Evolutionary conservation across 1,140 invertebrate species (phyloP), one percentile per base, ranked within the genome.

Genomic region (Cyphomyrmex costatus): DNA sequence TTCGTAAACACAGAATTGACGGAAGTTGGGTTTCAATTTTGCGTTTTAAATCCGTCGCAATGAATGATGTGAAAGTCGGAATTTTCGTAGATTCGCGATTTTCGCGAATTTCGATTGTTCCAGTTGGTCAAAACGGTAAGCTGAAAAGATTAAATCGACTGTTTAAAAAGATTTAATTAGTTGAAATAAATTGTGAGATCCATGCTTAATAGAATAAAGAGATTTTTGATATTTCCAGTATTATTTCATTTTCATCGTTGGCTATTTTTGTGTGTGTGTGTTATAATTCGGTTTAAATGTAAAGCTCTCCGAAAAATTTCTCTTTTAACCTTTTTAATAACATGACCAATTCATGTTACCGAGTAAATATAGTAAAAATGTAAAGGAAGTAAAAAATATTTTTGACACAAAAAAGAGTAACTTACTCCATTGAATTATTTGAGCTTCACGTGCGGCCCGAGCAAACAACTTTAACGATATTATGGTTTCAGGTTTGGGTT

Each of bases 401-500:
- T 53, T 68, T 36, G n/a, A 24, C 14, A 16, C 30, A 33, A 79
- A 70, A 16, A 46, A 21, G 0, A 7, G 14, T n/a, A 5, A 19
- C 3, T 56, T 70, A 19, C 63, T 7, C n/a, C 4, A n/a, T 42
- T 66, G 14, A 58, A n/a, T 82, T 46, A 82, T 21, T 70, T 3
- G 6, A 58, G n/a, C 14, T 58, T 80, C 10, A 51, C 10, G 27
- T 60, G 24, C 58, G 12, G 19, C 46, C 24, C 36, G 19, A 53
- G 66, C n/a, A 61, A 71, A 73, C 79, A 73, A 49, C 42, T 60
- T 83, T 73, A 60, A 46, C 53, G 24, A 73, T 71, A 83, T 83
- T 83, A 74, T 49, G 53, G 24, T 83, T 74, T 74, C n/a, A 83
- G 10, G 71, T 73, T 83, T 74, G 68, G n/a, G 53, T 58, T 73